These are phyloP conservation scores for Bactericera cockerelli DNA, from an alignment of 1,140 invertebrate genomes.

Conservation along the genomic window DNA sequence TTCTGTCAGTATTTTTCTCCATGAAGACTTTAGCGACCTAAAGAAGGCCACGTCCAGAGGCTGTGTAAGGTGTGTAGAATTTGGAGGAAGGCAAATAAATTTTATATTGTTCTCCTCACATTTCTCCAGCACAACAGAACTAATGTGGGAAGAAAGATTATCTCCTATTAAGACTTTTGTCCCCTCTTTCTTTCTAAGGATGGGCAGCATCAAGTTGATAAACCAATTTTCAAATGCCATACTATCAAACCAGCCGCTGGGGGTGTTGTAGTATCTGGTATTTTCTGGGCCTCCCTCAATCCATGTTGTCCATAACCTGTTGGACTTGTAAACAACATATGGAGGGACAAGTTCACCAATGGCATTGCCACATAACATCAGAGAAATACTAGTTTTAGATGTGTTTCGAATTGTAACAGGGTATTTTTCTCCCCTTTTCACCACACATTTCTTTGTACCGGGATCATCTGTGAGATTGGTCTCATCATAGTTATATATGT, in stretches of 20 bases:
- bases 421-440: constrained; percentile 11
- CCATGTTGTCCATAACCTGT: constrained; percentile 27
- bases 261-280: constrained; percentile 24
- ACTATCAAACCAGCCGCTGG: constrained; percentile 26
- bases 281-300: constrained; percentile 22
- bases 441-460: constrained; percentile 17
- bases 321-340: constrained; percentile 27
- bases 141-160: constrained; percentile 29
- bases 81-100: constrained; percentile 29
- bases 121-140: constrained; percentile 22
- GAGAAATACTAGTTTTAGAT: constrained; percentile 10
- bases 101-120: constrained; percentile 27
- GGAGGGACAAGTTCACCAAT: constrained; percentile 20
- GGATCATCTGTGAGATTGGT: too few species aligned
- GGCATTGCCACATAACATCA: constrained; percentile 13
- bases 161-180: constrained; percentile 25
- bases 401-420: constrained; percentile 5
- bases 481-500: constrained; percentile 30
- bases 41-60: constrained; percentile 30
- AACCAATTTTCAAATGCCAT: constrained; percentile 28
- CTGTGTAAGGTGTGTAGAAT: constrained; percentile 30
- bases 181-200: constrained; percentile 17
- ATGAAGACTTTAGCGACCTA: constrained; percentile 26
- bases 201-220: constrained; percentile 19
- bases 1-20: constrained; percentile 26